Conservation (phyloP, 2,797 vertebrate species). For the Pseudomugil tenellus region DNA sequence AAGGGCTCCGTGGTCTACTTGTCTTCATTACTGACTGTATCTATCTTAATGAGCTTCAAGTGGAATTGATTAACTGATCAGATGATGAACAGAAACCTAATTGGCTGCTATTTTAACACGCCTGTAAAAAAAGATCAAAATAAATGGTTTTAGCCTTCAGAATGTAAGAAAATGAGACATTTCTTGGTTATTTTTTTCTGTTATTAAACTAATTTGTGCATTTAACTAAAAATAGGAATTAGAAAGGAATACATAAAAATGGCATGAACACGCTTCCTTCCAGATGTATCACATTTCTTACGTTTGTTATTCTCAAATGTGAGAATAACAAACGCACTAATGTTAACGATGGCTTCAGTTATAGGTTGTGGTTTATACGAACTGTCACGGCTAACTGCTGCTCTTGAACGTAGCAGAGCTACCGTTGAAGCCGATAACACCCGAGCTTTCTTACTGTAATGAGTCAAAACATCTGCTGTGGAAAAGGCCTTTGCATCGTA, state of each 20-base stretch:
- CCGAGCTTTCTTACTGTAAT: background rate
- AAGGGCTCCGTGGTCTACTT: background rate
- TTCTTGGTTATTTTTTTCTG: background rate
- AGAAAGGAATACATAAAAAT: too few species aligned
- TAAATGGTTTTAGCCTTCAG: too few species aligned
- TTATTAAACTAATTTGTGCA: background rate
- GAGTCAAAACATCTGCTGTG: slow-evolving; percentile 12
- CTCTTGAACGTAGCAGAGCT: background rate
- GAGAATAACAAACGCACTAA: slow-evolving; percentile 3
- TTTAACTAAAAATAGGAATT: background rate
- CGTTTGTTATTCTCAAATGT: slow-evolving; percentile 14
- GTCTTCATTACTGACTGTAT: background rate
- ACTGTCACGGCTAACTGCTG: background rate
- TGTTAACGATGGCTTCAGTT: slow-evolving; percentile 2
- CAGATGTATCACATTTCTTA: background rate
- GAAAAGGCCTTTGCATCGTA: background rate
- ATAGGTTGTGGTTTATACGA: background rate
- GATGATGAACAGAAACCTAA: background rate
- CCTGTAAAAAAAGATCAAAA: too few species aligned
- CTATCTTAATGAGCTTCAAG: background rate
- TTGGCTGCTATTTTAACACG: background rate
- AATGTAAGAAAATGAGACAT: background rate
- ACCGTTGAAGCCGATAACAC: slow-evolving; percentile 16
- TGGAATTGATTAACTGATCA: background rate
- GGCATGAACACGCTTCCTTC: background rate